These are phyloP conservation scores for Haemorhous mexicanus DNA, from an alignment of 2,113 vertebrate genomes.

Conservation along the genomic window DNA sequence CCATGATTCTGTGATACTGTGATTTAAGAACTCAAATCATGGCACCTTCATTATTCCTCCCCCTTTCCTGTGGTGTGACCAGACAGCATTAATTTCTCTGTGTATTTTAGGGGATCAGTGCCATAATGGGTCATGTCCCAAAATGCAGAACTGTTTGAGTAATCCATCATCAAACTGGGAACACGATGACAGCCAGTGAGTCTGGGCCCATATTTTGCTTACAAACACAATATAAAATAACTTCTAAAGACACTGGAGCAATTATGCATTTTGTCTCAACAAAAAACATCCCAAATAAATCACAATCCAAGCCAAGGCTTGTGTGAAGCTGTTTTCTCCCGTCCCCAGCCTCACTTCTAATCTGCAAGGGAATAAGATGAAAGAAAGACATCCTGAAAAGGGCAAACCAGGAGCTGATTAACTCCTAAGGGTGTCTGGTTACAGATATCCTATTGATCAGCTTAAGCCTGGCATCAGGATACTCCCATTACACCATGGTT, in stretches of 20 bases:
- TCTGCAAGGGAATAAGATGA: not conserved
- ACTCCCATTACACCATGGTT: slow-evolving; percentile 30
- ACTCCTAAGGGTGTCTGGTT: slow-evolving; percentile 17
- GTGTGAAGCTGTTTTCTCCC: not conserved
- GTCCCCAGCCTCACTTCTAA: not conserved
- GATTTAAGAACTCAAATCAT: not conserved
- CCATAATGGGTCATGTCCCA: not conserved
- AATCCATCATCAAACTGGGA: not conserved
- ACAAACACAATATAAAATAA: not conserved
- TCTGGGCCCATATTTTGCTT: not conserved
- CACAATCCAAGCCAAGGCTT: not conserved
- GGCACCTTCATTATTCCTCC: not conserved
- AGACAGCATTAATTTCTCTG: not conserved
- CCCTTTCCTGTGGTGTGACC: not conserved
- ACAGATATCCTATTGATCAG: slow-evolving; percentile 50
- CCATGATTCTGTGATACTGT: not conserved
- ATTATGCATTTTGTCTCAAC: not conserved
- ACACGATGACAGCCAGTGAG: not conserved
- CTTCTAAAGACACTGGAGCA: not conserved
- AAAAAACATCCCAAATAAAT: not conserved
- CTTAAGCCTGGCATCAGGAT: not conserved
- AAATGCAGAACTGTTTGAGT: not conserved
- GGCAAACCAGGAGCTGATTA: not conserved
- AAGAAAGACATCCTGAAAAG: not conserved
- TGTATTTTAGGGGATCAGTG: not conserved